These are phyloP conservation scores for Aurelia aurita DNA, from an alignment of 30 jellyfish, hydroid and myxozoan species.

Conservation along the genomic window DNA sequence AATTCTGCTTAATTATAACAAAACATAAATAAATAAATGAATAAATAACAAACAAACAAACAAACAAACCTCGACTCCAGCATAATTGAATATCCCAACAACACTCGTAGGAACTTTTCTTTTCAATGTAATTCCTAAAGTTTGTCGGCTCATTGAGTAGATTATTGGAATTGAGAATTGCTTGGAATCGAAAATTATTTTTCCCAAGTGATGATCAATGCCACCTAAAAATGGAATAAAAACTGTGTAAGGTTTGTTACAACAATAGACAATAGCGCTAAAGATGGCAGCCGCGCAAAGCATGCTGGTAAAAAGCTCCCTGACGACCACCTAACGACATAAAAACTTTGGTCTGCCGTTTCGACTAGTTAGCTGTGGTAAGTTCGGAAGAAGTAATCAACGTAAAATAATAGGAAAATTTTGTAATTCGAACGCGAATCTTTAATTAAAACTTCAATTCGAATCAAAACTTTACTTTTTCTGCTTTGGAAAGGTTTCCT, in stretches of 20 bases:
- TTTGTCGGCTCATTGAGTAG: slow-evolving; percentile 86
- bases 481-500: too few species aligned
- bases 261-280: background rate
- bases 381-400: too few species aligned
- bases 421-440: too few species aligned
- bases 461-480: too few species aligned
- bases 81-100: slow-evolving; percentile 88
- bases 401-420: too few species aligned
- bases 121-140: slow-evolving; percentile 73
- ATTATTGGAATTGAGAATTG: slow-evolving; percentile 61
- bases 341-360: too few species aligned
- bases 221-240: slow-evolving; percentile 81
- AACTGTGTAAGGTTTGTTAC: background rate
- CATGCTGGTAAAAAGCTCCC: too few species aligned
- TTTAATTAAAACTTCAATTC: too few species aligned
- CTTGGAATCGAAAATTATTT: slow-evolving; percentile 71
- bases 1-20: background rate
- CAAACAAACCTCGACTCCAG: slow-evolving; percentile 93
- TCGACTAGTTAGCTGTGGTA: too few species aligned
- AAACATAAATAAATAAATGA: background rate
- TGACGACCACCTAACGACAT: too few species aligned
- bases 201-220: slow-evolving; percentile 74
- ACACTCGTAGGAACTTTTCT: slow-evolving; percentile 98
- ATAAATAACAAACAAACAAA: background rate
- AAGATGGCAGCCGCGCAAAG: too few species aligned